Evolutionary conservation across 2,797 vertebrate genomes (phyloP), one percentile per base, ranked within the genome.

Genomic region (Schizopygopsis malacanthus): DNA sequence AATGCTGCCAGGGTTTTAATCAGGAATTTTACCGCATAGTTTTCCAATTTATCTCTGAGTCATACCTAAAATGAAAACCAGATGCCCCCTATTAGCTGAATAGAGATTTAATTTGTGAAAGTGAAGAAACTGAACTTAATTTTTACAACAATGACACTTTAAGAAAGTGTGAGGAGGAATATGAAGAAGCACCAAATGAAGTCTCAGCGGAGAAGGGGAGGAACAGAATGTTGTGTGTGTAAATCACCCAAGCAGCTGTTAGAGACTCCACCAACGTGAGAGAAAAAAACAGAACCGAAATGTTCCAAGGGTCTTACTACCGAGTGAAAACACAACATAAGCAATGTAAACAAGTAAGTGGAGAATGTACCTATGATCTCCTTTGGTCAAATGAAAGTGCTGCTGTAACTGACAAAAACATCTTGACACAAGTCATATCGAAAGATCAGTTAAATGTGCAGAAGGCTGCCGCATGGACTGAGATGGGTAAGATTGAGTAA

Each of bases 161-260:
- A 63, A 54, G 54, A 77, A 82, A 75, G 76, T 22, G 54, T 81
- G 72, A 69, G 50, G 39, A 59, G 52, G 71, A 83, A 70, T 69
- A 75, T 78, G 45, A 73, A 86, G 70, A 37, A 41, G 75, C 70
- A 83, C 63, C 43, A 70, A 88, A 84, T 76, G 52, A 80, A 52
- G 47, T 80, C 79, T 89, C 81, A 47, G 22, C 79, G 72, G 88
- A 72, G 65, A 63, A 81, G 79, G 71, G 76, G 39, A 84, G n/a
- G 78, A 88, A 86, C 87, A 88, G 63, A 89, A 84, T 77, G 85
- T 82, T 73, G 85, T 56, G 52, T 86, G 85, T 73, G 65, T 81
- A 76, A 82, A 69, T 82, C 65, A 67, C 67, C 76, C 50, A 85
- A 81, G 70, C 87, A 83, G 87, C 86, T 88, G 89, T 76, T 83